Conservation (phyloP, 1,140 invertebrate genomes). For the Hestina assimilis region DNA sequence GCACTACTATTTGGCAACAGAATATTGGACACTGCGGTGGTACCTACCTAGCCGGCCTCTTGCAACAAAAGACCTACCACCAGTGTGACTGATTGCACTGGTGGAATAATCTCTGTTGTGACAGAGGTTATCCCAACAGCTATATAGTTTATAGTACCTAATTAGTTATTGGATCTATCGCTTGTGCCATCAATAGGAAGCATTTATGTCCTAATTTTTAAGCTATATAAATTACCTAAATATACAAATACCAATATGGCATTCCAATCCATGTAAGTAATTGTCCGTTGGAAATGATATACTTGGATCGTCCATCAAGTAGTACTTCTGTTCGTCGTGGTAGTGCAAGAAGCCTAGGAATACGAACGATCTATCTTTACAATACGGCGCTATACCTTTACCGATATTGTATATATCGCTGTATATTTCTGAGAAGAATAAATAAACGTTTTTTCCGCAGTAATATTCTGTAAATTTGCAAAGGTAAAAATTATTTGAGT, state of each 20-base stretch:
- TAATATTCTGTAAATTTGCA: conserved; percentile 47
- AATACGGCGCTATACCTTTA: conserved; percentile 54
- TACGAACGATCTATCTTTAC: conserved; percentile 59
- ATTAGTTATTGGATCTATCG: too few species aligned
- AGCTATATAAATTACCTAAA: too few species aligned
- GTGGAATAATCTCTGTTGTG: too few species aligned
- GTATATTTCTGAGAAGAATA: conserved; percentile 53
- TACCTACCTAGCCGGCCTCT: too few species aligned
- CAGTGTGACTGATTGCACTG: too few species aligned
- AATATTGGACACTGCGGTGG: too few species aligned
- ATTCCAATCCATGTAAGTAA: conserved; percentile 64
- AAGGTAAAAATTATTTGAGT: background rate
- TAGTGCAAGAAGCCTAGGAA: conserved; percentile 66
- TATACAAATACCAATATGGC: conserved; percentile 62
- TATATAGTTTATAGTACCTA: too few species aligned
- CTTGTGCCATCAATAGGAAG: too few species aligned
- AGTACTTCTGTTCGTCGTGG: conserved; percentile 65
- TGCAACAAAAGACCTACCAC: too few species aligned
- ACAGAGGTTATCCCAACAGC: too few species aligned
- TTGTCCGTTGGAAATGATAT: conserved; percentile 66
- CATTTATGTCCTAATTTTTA: too few species aligned
- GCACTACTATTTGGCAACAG: too few species aligned
- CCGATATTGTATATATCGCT: conserved; percentile 67
- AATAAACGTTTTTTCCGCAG: conserved; percentile 10
- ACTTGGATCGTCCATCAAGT: conserved; percentile 61